phyloP scores from a whole-genome alignment of 2,797 vertebrate genomes.

The Atherinosoma microstoma region DNA sequence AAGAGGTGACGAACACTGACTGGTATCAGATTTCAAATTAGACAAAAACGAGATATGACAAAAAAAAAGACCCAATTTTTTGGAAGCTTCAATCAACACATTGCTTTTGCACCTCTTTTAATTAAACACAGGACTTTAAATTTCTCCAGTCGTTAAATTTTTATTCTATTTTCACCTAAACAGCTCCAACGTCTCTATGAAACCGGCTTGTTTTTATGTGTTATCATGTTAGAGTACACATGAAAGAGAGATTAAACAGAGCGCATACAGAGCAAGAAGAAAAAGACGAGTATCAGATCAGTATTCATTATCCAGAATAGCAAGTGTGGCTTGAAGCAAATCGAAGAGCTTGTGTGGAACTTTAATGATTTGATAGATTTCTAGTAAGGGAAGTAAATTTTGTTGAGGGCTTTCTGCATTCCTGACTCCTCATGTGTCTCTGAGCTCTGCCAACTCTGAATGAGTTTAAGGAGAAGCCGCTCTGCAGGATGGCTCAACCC shows the following conservation, averaged over 20 bases:
- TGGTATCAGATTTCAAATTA: no score
- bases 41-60: no score
- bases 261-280: neutral
- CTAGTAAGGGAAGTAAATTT: constrained; percentile 14
- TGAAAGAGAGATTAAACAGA: neutral
- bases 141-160: no score
- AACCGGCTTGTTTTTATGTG: no score
- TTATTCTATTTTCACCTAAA: neutral
- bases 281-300: constrained; percentile 1
- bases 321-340: neutral
- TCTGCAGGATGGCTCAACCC: neutral
- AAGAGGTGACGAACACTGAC: no score
- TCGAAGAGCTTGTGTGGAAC: neutral
- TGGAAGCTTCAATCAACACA: neutral
- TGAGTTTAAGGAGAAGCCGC: constrained; percentile 1
- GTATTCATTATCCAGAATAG: no score
- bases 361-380: constrained; percentile 12
- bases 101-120: no score
- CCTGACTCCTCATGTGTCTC: constrained; percentile 1
- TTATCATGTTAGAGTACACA: no score
- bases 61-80: neutral
- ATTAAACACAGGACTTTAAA: no score
- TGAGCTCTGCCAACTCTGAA: constrained; percentile 4
- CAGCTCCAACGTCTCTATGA: neutral
- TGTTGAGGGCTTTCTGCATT: constrained; percentile 5